A percentile compares a stretch with the other conserved stretches of the same genome.
Evolutionary conservation across 2,797 vertebrate species (phyloP).

Genomic region (Bradypus variegatus): DNA sequence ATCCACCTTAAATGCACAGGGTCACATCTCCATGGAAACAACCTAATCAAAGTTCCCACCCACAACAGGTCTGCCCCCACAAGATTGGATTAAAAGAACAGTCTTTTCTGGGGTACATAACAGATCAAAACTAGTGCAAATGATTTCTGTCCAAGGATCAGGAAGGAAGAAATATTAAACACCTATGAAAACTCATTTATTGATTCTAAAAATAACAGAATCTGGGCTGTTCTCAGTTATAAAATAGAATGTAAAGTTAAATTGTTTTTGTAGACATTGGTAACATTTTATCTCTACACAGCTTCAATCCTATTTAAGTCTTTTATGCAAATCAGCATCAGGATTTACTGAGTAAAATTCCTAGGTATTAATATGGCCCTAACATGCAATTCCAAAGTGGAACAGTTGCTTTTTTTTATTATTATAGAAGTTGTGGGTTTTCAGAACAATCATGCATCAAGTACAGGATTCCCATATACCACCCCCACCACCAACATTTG

Average conservation of each 20-base stretch:
- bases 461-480: too few relatives aligned
- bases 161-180: conserved; percentile 42
- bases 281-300: conserved; percentile 31
- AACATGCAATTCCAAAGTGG: background rate
- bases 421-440: too few relatives aligned
- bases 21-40: too few relatives aligned
- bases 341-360: conserved; percentile 17
- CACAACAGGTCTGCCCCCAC: too few relatives aligned
- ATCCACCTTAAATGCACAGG: too few relatives aligned
- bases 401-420: background rate
- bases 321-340: background rate
- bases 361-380: conserved; percentile 13
- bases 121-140: too few relatives aligned
- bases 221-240: conserved; percentile 48
- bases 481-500: too few relatives aligned
- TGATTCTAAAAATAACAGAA: conserved; percentile 42
- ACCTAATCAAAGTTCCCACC: too few relatives aligned
- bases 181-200: conserved; percentile 29
- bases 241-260: conserved; percentile 33
- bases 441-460: too few relatives aligned
- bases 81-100: too few relatives aligned
- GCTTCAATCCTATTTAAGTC: conserved; percentile 17
- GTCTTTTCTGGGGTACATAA: too few relatives aligned
- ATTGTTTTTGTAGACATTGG: conserved; percentile 29
- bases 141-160: conserved; percentile 13